These are phyloP conservation scores for Sylvia atricapilla DNA, from an alignment of 2,113 vertebrate species.

Conservation along the genomic window DNA sequence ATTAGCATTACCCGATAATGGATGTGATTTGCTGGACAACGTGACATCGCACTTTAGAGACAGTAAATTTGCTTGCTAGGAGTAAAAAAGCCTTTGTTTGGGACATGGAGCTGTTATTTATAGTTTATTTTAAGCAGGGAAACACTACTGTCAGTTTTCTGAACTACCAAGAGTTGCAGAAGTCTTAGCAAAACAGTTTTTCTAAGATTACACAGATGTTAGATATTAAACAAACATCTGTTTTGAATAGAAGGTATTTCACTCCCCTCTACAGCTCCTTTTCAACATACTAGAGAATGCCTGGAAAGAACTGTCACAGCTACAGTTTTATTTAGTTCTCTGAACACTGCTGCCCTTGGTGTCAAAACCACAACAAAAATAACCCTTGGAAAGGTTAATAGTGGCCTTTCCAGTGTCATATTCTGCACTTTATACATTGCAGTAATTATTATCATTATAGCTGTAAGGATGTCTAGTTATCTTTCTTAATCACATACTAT, in stretches of 20 bases:
- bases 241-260: conserved; percentile 68
- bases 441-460: conserved; percentile 99
- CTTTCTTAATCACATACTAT: conserved; percentile 91
- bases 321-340: conserved; percentile 71
- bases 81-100: not conserved
- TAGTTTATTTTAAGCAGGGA: conserved; percentile 66
- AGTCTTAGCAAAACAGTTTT: conserved; percentile 71
- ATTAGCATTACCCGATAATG: not conserved
- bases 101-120: conserved; percentile 57
- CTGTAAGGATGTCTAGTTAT: conserved; percentile 93
- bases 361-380: conserved; percentile 79
- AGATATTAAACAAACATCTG: conserved; percentile 76
- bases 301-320: conserved; percentile 45
- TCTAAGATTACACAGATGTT: conserved; percentile 72
- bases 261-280: conserved; percentile 7
- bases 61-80: conserved; percentile 50
- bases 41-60: conserved; percentile 46
- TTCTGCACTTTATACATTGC: conserved; percentile 83
- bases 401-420: conserved; percentile 94
- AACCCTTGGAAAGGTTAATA: conserved; percentile 91
- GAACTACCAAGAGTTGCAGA: conserved; percentile 70
- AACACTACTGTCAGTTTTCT: conserved; percentile 62
- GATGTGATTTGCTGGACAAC: conserved; percentile 33
- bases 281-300: conserved; percentile 23
- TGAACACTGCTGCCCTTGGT: conserved; percentile 74